phyloP scores from a whole-genome alignment of 1,140 invertebrate species.

The Schlechtendalia chinensis region DNA sequence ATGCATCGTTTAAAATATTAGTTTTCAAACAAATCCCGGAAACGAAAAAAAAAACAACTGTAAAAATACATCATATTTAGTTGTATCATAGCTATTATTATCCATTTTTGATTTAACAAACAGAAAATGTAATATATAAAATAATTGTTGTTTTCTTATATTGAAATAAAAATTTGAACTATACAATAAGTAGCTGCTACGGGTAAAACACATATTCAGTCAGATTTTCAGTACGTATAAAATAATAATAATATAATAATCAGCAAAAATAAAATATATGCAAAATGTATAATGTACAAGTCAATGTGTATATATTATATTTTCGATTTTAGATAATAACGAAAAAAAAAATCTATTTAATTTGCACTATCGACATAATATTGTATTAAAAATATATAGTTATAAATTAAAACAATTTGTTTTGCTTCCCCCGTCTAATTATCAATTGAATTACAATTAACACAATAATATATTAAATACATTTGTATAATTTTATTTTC shows the following conservation, averaged over 20 bases:
- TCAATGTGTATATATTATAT: neutral
- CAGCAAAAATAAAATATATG: neutral
- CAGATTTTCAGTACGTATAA: conserved; percentile 25
- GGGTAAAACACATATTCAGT: neutral
- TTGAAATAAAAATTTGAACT: neutral
- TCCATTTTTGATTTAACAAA: neutral
- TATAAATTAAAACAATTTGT: neutral
- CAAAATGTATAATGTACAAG: neutral
- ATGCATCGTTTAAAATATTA: neutral
- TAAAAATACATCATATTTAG: neutral
- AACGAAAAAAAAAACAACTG: neutral
- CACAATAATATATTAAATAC: no score
- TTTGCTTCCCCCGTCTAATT: conserved; percentile 29
- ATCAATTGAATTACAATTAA: conserved; percentile 27
- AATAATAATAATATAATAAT: neutral
- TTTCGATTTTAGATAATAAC: neutral
- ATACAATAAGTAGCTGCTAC: neutral
- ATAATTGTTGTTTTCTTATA: neutral
- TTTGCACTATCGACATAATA: neutral
- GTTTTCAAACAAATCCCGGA: no score
- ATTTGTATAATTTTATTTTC: no score
- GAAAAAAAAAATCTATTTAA: neutral
- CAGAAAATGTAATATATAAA: neutral
- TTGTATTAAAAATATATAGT: conserved; percentile 4
- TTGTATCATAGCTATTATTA: neutral